These are phyloP conservation scores for Phataginus tetradactyla DNA, from an alignment of 2,797 vertebrate genomes.

Conservation along the genomic window DNA sequence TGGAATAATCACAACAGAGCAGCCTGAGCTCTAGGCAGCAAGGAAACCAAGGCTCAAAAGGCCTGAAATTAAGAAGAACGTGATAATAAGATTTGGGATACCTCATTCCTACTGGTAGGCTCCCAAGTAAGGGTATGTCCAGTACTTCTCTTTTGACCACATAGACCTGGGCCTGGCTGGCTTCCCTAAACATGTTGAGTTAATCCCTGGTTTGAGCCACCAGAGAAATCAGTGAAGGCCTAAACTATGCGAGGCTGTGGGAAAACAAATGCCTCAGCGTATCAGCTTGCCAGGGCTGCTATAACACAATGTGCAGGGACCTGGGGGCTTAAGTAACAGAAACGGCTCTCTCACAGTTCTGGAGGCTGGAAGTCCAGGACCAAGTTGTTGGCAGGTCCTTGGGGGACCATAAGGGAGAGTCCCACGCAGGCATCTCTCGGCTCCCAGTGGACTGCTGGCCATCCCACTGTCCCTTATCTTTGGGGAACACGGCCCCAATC, in stretches of 20 bases:
- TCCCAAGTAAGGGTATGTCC: background rate
- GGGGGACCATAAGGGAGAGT: background rate
- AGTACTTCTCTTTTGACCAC: background rate
- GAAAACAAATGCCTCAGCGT: background rate
- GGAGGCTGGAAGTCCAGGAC: background rate
- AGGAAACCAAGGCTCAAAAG: background rate
- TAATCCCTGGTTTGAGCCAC: background rate
- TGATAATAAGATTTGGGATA: background rate
- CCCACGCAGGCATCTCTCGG: too few relatives aligned
- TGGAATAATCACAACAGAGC: background rate
- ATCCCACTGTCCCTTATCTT: rapidly evolving
- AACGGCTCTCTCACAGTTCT: rapidly evolving
- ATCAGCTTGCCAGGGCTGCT: rapidly evolving
- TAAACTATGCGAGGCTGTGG: background rate
- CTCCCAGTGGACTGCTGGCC: background rate
- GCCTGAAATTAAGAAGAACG: rapidly evolving
- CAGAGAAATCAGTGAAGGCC: background rate
- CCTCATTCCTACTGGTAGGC: too few relatives aligned
- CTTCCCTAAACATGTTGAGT: background rate
- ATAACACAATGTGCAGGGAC: rapidly evolving
- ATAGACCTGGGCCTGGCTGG: background rate
- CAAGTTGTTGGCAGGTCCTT: background rate
- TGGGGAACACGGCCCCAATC: rapidly evolving
- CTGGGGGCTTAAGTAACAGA: rapidly evolving
- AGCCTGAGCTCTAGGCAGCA: background rate